Base-by-base conservation (phyloP, 1,140 invertebrate species). In the Drosophila sucinea region DNA sequence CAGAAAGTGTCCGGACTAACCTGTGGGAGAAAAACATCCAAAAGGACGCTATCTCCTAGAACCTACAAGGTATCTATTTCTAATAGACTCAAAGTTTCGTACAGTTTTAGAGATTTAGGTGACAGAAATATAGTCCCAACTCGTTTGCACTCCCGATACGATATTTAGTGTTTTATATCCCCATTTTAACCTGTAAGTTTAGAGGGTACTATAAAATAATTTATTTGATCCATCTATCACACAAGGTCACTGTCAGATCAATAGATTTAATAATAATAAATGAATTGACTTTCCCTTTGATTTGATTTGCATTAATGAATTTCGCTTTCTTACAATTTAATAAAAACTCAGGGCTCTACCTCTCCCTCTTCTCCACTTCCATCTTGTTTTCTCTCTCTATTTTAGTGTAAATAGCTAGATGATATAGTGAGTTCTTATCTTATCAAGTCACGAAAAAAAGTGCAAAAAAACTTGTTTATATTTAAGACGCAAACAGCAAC, bases 391-490 rank as follows among this genome's bases (percentile, higher is more conserved):
- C 10, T 40, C 38, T 47, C 51, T 47, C 3, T 29, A 32, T 70
- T 23, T 32, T 6, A 5, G 8, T n/a, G 33, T 60, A 73, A 60
- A 60, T 38, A 60, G 30, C 3, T 23, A 60, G 57, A 10, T 71
- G 70, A 58, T 58, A 60, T 7, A 60, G 44, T 25, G 35, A 7
- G 5, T 38, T 40, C 73, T 77, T 77, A 77, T 77, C 73, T 77
- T 77, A 77, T 77, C 73, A 38, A 62, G 38, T 10, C 44, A 23
- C 30, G 29, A 54, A 67, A 73, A 47, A 75, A 60, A 76, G 30
- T 47, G 76, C 66, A 56, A 51, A 67, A 60, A 76, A 60, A 33
- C 69, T 70, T 77, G 73, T 77, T 77, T 76, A 67, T 77, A 77
- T 70, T 83, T 67, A 69, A 83, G 68, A 70, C 82, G 67, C 33